Base-by-base conservation (phyloP, 2,113 vertebrate genomes). In the Xenopus borealis region DNA sequence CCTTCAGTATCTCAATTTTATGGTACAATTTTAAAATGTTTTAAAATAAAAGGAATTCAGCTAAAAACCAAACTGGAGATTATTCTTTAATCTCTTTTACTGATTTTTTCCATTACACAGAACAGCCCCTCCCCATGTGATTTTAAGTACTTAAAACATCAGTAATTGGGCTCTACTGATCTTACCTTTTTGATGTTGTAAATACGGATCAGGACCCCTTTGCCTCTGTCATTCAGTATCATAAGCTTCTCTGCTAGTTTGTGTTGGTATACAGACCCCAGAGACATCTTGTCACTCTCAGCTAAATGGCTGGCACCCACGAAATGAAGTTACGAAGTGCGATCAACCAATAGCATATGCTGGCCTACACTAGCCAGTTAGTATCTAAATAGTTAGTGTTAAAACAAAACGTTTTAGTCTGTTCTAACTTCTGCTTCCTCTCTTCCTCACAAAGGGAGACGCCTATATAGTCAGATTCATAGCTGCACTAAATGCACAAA, bases 151-250 rank as follows among this genome's bases (percentile, higher is more conserved):
- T 40, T 40, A 40, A 40, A 27, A 27, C 23, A 40, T 40, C 7
- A 40, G 33, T 7, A 6, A 40, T 9, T 40, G 5, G 33, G 33
- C 33, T 6, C 33, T 40, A 40, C 8, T 40, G 33, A 40, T 40
- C 8, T 40, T 85, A 98, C 96, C 95, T 95, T 98, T 83, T 94
- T 98, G 79, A 98, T 94, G 88, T 95, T 86, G 83, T 96, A 94
- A 85, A 97, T 88, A 0, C 96, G 94, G 72, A 95, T 83, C 17
- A 96, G 91, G 78, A 97, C 93, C 0, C 96, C 96, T 13, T 80
- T 89, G 0, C 95, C 96, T 16, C 96, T 85, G 4, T 97, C 94
- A 33, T 94, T 96, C 63, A 98, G 89, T 79, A 98, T 93, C 20
- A 90, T 90, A 78, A 98, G 88, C 81, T 96, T 98, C 86, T 98